A percentile compares a stretch with the other conserved stretches of the same genome.
Conservation (phyloP, 1,140 invertebrate species). For the Epicauta chinensis region DNA sequence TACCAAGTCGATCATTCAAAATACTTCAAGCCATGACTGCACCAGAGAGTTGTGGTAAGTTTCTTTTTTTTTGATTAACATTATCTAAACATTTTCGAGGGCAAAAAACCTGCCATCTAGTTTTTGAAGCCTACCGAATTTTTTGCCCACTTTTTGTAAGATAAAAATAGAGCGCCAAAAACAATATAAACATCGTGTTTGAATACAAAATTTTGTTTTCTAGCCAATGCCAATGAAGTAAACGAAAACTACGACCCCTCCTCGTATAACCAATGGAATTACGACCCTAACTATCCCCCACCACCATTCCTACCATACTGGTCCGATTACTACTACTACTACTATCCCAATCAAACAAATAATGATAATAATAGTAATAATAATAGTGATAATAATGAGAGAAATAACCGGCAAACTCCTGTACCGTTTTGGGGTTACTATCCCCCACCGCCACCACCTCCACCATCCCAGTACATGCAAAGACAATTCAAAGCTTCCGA, state of each 20-base stretch:
- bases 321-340: slow-evolving; percentile 18
- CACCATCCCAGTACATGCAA: slow-evolving; percentile 9
- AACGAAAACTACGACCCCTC: slow-evolving; percentile 31
- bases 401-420: slow-evolving; percentile 10
- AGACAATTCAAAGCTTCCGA: slow-evolving; percentile 11
- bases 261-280: slow-evolving; percentile 34
- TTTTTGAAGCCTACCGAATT: slow-evolving; percentile 23
- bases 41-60: slow-evolving; percentile 38
- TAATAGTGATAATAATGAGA: slow-evolving; percentile 3
- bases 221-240: slow-evolving; percentile 37
- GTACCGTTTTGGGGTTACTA: slow-evolving; percentile 28
- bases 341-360: slow-evolving; percentile 14
- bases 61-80: neutral
- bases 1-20: slow-evolving; percentile 79
- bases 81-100: neutral
- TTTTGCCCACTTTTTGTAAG: neutral
- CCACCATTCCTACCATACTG: slow-evolving; percentile 25
- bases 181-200: neutral
- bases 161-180: neutral
- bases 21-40: slow-evolving; percentile 78
- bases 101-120: neutral
- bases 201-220: slow-evolving; percentile 31
- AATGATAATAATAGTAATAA: slow-evolving; percentile 1
- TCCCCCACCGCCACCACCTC: slow-evolving; percentile 10
- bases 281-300: slow-evolving; percentile 37